phyloP scores from a whole-genome alignment of 2,888 invertebrate species.

The Amiota mariae region DNA sequence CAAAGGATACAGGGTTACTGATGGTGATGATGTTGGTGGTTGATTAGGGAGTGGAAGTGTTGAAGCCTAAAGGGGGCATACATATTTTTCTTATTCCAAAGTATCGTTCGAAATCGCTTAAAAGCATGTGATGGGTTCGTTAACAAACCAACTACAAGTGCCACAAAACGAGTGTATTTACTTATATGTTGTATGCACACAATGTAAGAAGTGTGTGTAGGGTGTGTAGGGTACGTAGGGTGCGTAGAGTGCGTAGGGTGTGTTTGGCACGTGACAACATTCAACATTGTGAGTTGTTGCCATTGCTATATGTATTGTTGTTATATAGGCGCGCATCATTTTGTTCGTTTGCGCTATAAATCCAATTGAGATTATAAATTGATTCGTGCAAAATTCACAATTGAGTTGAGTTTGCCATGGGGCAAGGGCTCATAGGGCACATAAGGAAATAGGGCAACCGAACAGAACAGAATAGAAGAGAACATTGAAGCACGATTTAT shows the following conservation, averaged over 20 bases:
- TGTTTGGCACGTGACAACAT: conserved; percentile 24
- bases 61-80: conserved; percentile 39
- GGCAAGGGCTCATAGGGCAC: conserved; percentile 24
- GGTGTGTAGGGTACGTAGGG: conserved; percentile 9
- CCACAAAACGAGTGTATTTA: conserved; percentile 44
- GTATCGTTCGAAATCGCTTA: background rate
- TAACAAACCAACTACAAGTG: conserved; percentile 63
- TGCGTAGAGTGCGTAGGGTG: background rate
- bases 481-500: conserved; percentile 54
- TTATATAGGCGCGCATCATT: conserved; percentile 43
- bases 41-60: conserved; percentile 35
- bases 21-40: background rate
- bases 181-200: background rate
- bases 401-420: conserved; percentile 61
- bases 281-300: conserved; percentile 32
- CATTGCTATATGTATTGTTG: conserved; percentile 39
- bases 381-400: conserved; percentile 65
- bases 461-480: background rate
- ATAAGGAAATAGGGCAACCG: background rate
- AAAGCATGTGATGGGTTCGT: conserved; percentile 42
- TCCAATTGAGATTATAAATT: conserved; percentile 62
- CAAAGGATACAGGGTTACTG: conserved; percentile 49
- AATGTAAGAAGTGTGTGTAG: background rate
- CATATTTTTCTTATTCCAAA: background rate
- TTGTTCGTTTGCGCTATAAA: conserved; percentile 10